Conservation (phyloP, 2,888 invertebrate species). For the Apoda limacodes region DNA sequence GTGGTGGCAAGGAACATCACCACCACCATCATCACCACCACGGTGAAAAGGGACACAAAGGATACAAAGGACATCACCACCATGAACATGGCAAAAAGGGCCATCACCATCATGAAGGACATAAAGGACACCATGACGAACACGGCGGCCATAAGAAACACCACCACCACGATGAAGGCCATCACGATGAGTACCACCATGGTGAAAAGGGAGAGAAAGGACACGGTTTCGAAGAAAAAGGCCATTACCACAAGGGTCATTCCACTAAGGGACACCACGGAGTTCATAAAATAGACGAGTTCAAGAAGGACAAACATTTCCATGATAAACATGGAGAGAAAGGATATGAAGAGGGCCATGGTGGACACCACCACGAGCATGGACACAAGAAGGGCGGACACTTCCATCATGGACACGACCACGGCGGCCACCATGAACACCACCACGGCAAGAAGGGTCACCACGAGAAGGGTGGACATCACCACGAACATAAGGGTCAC, state of each 20-base stretch:
- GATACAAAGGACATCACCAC: conserved; percentile 75
- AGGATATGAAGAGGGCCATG: conserved; percentile 82
- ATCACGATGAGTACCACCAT: conserved; percentile 72
- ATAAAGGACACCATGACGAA: conserved; percentile 70
- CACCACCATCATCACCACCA: conserved; percentile 72
- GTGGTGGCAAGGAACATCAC: conserved; percentile 74
- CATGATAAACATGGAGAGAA: conserved; percentile 85
- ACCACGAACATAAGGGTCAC: conserved; percentile 83
- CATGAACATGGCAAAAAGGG: conserved; percentile 77
- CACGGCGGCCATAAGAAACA: conserved; percentile 73
- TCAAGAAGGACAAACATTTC: conserved; percentile 87
- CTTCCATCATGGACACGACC: conserved; percentile 82
- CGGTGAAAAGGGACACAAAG: conserved; percentile 77
- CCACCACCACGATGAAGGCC: conserved; percentile 74
- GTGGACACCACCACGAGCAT: conserved; percentile 80
- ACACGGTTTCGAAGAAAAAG: conserved; percentile 63
- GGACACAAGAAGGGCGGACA: conserved; percentile 85
- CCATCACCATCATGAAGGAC: conserved; percentile 77
- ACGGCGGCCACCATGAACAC: conserved; percentile 81
- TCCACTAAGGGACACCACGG: conserved; percentile 88
- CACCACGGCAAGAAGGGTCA: conserved; percentile 85
- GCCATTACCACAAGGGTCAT: conserved; percentile 84
- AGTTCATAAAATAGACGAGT: conserved; percentile 85
- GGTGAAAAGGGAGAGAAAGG: conserved; percentile 76
- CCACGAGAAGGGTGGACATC: conserved; percentile 82